Conservation (phyloP, 2,797 vertebrate species). For the Pantherophis alleghaniensis region DNA sequence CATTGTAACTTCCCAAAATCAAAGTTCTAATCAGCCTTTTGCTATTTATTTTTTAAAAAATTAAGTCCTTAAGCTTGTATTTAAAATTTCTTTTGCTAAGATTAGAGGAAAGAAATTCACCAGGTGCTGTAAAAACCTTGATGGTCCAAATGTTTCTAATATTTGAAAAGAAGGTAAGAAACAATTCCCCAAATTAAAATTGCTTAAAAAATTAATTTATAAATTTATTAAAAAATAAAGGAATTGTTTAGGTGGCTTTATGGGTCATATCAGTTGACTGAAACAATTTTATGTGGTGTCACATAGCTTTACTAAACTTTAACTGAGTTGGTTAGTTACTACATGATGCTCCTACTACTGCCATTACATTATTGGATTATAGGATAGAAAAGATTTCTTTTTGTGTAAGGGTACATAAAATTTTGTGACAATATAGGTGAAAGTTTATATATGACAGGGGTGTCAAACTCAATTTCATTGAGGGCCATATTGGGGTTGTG, state of each 20-base stretch:
- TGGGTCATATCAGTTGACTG: neutral
- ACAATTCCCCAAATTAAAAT: no score
- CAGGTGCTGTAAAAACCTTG: neutral
- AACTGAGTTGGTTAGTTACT: neutral
- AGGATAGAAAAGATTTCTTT: neutral
- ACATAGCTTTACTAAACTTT: neutral
- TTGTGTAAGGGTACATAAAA: neutral
- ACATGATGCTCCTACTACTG: neutral
- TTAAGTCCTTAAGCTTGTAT: neutral
- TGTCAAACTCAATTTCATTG: no score
- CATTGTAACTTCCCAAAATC: neutral
- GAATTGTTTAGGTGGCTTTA: neutral
- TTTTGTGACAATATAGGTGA: neutral
- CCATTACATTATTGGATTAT: neutral
- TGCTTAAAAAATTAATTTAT: neutral
- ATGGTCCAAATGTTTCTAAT: neutral
- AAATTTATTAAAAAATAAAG: neutral
- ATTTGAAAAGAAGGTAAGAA: neutral
- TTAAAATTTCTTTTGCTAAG: neutral
- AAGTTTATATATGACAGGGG: neutral
- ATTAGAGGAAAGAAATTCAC: neutral
- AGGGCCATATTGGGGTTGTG: no score
- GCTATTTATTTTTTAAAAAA: neutral
- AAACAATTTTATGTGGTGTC: neutral
- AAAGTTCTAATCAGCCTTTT: neutral